Conservation (phyloP, 30 jellyfish, hydroid and myxozoan genomes). For the Cassiopea andromeda region DNA sequence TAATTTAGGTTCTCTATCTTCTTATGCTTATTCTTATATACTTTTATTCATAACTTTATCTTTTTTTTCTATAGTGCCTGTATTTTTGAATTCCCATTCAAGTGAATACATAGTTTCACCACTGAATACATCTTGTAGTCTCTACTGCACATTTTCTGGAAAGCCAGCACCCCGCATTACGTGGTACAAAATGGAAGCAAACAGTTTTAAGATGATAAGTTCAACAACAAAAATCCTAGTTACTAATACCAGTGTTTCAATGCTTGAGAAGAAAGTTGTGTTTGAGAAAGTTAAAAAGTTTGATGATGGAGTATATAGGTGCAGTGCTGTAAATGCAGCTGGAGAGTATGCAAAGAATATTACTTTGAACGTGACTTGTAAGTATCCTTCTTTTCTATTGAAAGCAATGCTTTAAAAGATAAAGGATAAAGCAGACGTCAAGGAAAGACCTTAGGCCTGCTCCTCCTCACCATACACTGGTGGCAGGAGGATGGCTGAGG, state of each 20-base stretch:
- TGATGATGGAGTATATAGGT: slow-evolving; percentile 45
- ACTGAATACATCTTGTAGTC: background rate
- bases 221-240: background rate
- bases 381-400: slow-evolving; percentile 1
- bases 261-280: slow-evolving; percentile 30
- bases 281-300: background rate
- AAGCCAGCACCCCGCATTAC: slow-evolving; percentile 58
- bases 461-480: too few species aligned
- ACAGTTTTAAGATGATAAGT: background rate
- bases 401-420: too few species aligned
- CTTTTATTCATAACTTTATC: background rate
- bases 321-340: slow-evolving; percentile 53
- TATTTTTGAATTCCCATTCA: background rate
- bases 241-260: slow-evolving; percentile 34
- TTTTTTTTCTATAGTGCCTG: slow-evolving; percentile 24
- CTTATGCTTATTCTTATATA: too few species aligned
- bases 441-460: too few species aligned
- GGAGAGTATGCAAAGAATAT: background rate
- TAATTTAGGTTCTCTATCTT: background rate
- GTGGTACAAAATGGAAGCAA: slow-evolving; percentile 24
- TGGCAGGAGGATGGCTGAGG: too few species aligned
- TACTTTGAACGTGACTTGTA: slow-evolving; percentile 53
- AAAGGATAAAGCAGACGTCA: too few species aligned
- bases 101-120: background rate
- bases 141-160: slow-evolving; percentile 36